These are phyloP conservation scores for Eulemur coronatus DNA, from an alignment of 2,797 vertebrate genomes.

Conservation along the genomic window DNA sequence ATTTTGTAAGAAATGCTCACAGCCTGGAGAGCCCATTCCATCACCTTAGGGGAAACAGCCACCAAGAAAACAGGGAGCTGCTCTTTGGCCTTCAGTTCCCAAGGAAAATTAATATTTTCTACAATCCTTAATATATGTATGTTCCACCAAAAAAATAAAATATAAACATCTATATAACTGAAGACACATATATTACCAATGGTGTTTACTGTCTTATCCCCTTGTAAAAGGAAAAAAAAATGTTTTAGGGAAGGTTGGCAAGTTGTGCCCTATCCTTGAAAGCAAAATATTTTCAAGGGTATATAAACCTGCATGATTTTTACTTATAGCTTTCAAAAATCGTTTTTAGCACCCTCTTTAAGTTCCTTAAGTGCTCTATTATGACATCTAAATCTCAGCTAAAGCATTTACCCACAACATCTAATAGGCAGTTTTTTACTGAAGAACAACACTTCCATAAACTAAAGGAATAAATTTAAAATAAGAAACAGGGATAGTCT, in stretches of 20 bases:
- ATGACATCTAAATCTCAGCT: background rate
- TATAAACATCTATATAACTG: background rate
- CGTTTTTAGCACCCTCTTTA: conserved; percentile 18
- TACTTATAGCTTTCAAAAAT: conserved; percentile 25
- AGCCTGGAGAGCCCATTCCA: background rate
- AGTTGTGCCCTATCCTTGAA: background rate
- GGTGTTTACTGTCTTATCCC: background rate
- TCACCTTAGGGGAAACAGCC: background rate
- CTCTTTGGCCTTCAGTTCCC: background rate
- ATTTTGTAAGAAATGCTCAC: background rate
- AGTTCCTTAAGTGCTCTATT: conserved; percentile 24
- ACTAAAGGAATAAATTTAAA: background rate
- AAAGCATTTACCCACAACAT: background rate
- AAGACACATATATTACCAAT: background rate
- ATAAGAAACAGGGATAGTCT: background rate
- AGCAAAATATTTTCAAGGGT: background rate
- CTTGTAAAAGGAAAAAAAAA: background rate
- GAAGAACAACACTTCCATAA: background rate
- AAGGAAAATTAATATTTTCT: background rate
- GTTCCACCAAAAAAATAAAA: background rate
- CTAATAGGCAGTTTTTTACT: conserved; percentile 1
- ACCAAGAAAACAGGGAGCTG: background rate
- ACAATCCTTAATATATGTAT: background rate
- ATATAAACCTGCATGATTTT: background rate
- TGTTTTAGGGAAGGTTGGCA: background rate